phyloP scores from a whole-genome alignment of 2,113 vertebrate species.

The Clarias gariepinus region DNA sequence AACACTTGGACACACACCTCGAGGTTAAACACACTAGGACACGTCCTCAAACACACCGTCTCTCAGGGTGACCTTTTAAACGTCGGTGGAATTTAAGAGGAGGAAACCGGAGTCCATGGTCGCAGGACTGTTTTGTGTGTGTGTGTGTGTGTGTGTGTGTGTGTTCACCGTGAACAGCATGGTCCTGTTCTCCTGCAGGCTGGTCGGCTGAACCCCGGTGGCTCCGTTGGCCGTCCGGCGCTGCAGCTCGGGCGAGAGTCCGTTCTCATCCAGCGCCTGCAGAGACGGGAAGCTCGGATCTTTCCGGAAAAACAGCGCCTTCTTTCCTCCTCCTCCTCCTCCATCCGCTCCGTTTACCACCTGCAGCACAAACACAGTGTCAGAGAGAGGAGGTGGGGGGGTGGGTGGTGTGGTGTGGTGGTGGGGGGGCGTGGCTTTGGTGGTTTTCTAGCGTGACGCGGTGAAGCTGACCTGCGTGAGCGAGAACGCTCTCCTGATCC shows the following conservation, averaged over 20 bases:
- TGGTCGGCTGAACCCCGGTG: slow-evolving; percentile 86
- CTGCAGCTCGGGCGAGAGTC: slow-evolving; percentile 80
- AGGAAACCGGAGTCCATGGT: background rate
- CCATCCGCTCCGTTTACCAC: slow-evolving; percentile 30
- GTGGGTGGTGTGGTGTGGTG: no score
- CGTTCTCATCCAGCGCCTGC: slow-evolving; percentile 86
- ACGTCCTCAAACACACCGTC: background rate
- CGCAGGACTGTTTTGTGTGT: background rate
- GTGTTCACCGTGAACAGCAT: slow-evolving; percentile 88
- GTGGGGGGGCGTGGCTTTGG: no score
- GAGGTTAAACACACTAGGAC: background rate
- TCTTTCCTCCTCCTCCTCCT: slow-evolving; percentile 54
- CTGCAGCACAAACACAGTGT: background rate
- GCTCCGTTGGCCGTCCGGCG: slow-evolving; percentile 70
- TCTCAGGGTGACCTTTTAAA: background rate
- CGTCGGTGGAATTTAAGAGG: background rate
- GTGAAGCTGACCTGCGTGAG: slow-evolving; percentile 48
- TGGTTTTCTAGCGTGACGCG: no score
- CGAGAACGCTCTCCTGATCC: slow-evolving; percentile 60
- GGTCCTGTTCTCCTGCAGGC: slow-evolving; percentile 92
- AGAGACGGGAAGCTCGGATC: slow-evolving; percentile 80
- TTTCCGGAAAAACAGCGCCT: slow-evolving; percentile 76
- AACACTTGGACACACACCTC: background rate
- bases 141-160: background rate
- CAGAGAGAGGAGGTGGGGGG: no score